Percentiles rank a stretch among this genome's conserved stretches.
phyloP scores from a whole-genome alignment of 2,888 invertebrate genomes.

The Athetis lepigone region DNA sequence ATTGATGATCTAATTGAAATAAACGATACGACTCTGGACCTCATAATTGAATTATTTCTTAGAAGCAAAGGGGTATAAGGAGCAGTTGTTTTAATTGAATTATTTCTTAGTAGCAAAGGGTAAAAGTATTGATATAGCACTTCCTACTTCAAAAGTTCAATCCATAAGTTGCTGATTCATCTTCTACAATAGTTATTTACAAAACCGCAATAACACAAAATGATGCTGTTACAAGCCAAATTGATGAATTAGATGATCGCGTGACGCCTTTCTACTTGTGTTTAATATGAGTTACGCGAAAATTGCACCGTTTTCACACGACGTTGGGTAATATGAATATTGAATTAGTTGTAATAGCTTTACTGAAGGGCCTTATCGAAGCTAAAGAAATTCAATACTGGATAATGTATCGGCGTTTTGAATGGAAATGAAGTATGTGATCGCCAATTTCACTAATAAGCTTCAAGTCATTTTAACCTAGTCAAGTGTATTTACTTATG shows the following conservation, averaged over 20 bases:
- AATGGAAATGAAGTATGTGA: neutral
- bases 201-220: conserved; percentile 40
- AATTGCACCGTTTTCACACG: conserved; percentile 58
- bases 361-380: conserved; percentile 2
- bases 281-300: conserved; percentile 63
- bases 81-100: too few species aligned
- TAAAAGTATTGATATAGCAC: neutral
- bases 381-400: neutral
- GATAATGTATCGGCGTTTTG: neutral
- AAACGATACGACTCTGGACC: too few species aligned
- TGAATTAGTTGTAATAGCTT: conserved; percentile 42
- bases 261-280: conserved; percentile 67
- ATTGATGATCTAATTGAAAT: too few species aligned
- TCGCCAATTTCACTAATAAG: neutral
- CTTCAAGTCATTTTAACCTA: neutral
- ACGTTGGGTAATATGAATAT: conserved; percentile 44
- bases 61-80: neutral
- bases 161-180: conserved; percentile 47
- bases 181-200: conserved; percentile 40
- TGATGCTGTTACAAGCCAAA: conserved; percentile 53
- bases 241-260: conserved; percentile 63
- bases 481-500: too few species aligned
- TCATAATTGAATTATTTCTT: neutral
- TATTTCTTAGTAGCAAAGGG: neutral
- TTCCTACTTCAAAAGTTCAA: conserved; percentile 42